Percentiles rank a stretch among this genome's conserved stretches.
phyloP scores from a whole-genome alignment of 2,797 vertebrate genomes.

The Crocodylus rhombifer region DNA sequence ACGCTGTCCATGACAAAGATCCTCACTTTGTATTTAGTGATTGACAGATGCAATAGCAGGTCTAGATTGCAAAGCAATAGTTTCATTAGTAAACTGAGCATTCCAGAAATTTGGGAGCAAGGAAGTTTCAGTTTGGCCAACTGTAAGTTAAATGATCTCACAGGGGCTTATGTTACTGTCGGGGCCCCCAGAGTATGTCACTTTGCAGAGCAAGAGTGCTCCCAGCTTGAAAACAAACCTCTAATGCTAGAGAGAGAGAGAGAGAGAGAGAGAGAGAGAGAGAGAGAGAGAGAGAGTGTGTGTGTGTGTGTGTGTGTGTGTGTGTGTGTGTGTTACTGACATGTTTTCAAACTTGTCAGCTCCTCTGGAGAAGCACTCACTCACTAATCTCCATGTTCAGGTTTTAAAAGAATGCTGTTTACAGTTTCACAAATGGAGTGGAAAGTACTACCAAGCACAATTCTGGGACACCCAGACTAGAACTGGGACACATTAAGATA shows the following conservation, averaged over 20 bases:
- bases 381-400: slow-evolving; percentile 39
- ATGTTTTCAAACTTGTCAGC: slow-evolving; percentile 73
- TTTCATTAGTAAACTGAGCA: background rate
- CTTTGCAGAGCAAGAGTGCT: background rate
- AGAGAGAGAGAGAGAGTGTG: too few species aligned
- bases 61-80: background rate
- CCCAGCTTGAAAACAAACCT: slow-evolving; percentile 39
- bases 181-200: slow-evolving; percentile 8
- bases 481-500: background rate
- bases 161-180: background rate
- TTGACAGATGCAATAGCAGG: accelerated
- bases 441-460: background rate
- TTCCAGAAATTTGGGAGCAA: background rate
- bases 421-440: background rate
- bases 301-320: background rate
- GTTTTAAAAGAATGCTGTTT: slow-evolving; percentile 21
- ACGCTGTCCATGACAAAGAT: background rate
- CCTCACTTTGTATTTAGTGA: background rate
- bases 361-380: slow-evolving; percentile 59
- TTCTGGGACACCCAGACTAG: slow-evolving; percentile 17
- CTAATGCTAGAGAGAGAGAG: too few species aligned
- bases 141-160: background rate
- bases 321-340: slow-evolving; percentile 20
- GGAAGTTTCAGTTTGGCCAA: background rate
- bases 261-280: too few species aligned